These are phyloP conservation scores for Aporrectodea caliginosa DNA, from an alignment of 1,140 invertebrate genomes.

Conservation along the genomic window DNA sequence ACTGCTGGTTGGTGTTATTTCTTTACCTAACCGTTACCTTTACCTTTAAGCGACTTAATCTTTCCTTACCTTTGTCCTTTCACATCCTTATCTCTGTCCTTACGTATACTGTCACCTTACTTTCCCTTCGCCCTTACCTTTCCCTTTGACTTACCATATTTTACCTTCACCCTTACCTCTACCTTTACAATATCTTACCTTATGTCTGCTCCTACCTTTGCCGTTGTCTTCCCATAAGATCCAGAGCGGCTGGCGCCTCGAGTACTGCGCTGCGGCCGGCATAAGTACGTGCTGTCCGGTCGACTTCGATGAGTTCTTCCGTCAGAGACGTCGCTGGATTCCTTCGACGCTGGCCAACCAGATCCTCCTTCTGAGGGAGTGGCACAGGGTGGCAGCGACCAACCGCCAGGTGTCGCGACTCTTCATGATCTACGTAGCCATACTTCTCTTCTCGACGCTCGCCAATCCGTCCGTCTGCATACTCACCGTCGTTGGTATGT, in stretches of 20 bases:
- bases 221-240: too few relatives aligned
- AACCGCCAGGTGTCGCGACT: slow-evolving; percentile 57
- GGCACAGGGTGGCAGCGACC: slow-evolving; percentile 56
- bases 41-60: too few relatives aligned
- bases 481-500: slow-evolving; percentile 63
- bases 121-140: too few relatives aligned
- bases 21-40: too few relatives aligned
- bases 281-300: slow-evolving; percentile 64
- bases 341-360: slow-evolving; percentile 67
- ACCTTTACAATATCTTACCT: too few relatives aligned
- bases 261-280: slow-evolving; percentile 64
- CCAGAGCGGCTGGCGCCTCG: slow-evolving; percentile 64
- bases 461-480: slow-evolving; percentile 65
- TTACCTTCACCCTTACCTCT: too few relatives aligned
- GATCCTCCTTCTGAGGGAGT: slow-evolving; percentile 61
- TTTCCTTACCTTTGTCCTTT: too few relatives aligned
- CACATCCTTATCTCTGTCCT: too few relatives aligned
- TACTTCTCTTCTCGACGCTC: slow-evolving; percentile 60
- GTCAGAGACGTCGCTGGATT: slow-evolving; percentile 64
- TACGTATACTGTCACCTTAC: too few relatives aligned
- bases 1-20: too few relatives aligned
- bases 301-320: slow-evolving; percentile 64
- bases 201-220: too few relatives aligned
- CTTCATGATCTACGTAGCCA: slow-evolving; percentile 45
- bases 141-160: too few relatives aligned